Evolutionary conservation across 2,797 vertebrate species (phyloP), one percentile per base, ranked within the genome.

Genomic region (Atherinosoma microstoma): DNA sequence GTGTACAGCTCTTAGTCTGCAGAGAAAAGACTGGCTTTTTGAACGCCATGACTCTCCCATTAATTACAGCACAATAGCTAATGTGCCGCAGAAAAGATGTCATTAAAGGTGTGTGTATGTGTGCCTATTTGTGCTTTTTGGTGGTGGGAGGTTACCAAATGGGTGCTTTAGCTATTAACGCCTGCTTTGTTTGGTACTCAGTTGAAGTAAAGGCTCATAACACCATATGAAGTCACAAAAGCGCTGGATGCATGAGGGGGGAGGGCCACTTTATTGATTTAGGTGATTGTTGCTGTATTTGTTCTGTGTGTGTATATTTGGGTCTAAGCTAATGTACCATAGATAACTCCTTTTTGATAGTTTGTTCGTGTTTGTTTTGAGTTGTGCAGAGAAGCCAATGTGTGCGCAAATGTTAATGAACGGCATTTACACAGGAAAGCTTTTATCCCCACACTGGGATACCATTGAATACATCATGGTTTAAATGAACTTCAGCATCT

Each of bases 41-140:
- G 77, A 91, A 85, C 67, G 58, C 80, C 70, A 61, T 85, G 83
- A 87, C 91, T 89, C 80, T 89, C 78, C 88, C 88, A 93, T 92
- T 92, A 93, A 93, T 94, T 93, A 92, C 91, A 62, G 69, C 87
- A 92, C 91, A 89, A 89, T 91, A 84, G 87, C 83, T 93, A 93
- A 93, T 92, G 90, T 89, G 87, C 83, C 54, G 83, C 89, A 86
- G 87, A 92, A 91, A 90, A 90, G 78, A 85, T 84, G 85, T 82
- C 86, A 92, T 91, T 92, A 92, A 87, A 84, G 86, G 85, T 87
- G 67, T 74, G 66, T 62, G 73, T 69, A 64, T 71, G 70, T 35
- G 70, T 34, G 64, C 32, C 22, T 67, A 56, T 51, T 45, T 77
- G 45, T 73, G 29, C 56, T 67, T 72, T 84, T 69, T 73, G 63